Percentiles rank a stretch among this genome's conserved stretches.
These are phyloP conservation scores for Ariopsis seemanni DNA, from an alignment of 2,113 vertebrate genomes.

Conservation along the genomic window DNA sequence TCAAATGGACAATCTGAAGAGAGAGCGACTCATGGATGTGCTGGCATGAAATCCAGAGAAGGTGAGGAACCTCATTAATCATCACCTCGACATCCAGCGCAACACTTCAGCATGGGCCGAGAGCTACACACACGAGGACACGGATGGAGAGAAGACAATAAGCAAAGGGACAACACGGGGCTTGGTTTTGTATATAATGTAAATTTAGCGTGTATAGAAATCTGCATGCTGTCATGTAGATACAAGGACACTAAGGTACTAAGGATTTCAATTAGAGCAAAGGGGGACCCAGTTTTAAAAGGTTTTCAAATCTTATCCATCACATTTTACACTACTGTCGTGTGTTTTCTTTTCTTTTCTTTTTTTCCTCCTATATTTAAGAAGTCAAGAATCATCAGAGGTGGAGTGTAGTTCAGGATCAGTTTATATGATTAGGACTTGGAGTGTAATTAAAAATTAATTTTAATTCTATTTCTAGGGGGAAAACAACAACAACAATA, in stretches of 20 bases:
- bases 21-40: background rate
- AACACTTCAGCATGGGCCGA: conserved; percentile 33
- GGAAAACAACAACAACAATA: background rate
- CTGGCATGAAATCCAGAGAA: conserved; percentile 44
- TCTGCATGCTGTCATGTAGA: conserved; percentile 72
- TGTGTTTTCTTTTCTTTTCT: background rate
- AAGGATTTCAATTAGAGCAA: background rate
- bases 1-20: conserved; percentile 11
- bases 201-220: conserved; percentile 66
- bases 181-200: conserved; percentile 70
- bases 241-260: conserved; percentile 22
- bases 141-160: background rate
- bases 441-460: background rate
- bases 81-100: conserved; percentile 5
- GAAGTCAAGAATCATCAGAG: background rate
- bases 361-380: background rate
- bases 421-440: background rate
- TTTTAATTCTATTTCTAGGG: background rate
- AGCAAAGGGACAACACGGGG: background rate
- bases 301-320: background rate
- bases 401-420: background rate
- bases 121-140: background rate
- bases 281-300: background rate
- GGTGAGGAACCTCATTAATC: background rate
- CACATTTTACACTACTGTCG: background rate